Conservation (phyloP, 2,888 invertebrate genomes). For the Sinhomidia bicolor region DNA sequence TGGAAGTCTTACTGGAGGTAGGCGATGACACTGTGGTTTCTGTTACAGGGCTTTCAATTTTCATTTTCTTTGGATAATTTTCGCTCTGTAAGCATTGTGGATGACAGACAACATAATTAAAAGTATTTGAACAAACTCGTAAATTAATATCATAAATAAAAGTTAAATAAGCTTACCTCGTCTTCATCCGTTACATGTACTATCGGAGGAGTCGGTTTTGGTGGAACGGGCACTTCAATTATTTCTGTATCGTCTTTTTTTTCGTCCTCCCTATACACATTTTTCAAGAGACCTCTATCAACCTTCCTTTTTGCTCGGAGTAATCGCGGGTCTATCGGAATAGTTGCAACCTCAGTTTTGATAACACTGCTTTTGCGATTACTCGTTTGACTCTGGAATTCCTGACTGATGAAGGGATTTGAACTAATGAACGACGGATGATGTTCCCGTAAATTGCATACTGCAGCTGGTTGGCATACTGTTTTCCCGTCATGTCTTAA, state of each 20-base stretch:
- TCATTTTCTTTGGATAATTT: background rate
- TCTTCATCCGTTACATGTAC: background rate
- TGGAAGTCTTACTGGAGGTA: background rate
- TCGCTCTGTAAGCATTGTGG: background rate
- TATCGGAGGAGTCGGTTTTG: background rate
- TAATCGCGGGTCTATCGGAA: background rate
- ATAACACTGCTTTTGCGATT: too few relatives aligned
- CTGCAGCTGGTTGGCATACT: constrained; percentile 11
- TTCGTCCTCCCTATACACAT: too few relatives aligned
- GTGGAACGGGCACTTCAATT: background rate
- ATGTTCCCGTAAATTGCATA: background rate
- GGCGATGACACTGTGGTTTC: background rate
- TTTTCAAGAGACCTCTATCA: background rate
- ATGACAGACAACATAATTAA: too few relatives aligned
- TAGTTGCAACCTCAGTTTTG: too few relatives aligned
- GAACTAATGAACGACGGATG: background rate
- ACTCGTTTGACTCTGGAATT: background rate
- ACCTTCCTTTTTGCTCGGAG: background rate
- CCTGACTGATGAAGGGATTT: background rate
- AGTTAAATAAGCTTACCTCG: background rate
- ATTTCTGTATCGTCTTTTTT: background rate
- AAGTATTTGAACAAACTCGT: too few relatives aligned
- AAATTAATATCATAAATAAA: background rate
- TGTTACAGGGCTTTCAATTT: background rate
- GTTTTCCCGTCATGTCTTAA: background rate